Conservation (phyloP, 2,113 vertebrate species). For the Irena cyanogastra region DNA sequence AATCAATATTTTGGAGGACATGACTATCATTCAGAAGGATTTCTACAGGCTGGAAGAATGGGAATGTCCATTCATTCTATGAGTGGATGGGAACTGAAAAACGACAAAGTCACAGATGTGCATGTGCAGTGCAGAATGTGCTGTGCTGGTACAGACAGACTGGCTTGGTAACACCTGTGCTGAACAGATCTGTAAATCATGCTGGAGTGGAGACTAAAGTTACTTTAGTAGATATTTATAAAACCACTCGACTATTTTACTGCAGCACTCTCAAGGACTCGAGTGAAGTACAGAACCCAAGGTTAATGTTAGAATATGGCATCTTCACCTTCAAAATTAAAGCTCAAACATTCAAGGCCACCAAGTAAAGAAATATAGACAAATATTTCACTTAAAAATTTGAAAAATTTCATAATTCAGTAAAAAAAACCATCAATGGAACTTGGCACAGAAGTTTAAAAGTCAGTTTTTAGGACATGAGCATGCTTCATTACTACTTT, state of each 20-base stretch:
- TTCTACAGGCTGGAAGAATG: neutral
- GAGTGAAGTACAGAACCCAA: neutral
- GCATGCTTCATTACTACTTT: neutral
- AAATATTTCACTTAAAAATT: neutral
- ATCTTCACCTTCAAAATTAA: neutral
- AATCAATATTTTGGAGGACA: neutral
- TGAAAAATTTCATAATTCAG: neutral
- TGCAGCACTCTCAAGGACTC: neutral
- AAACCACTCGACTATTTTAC: neutral
- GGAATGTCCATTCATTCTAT: neutral
- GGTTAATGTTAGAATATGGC: neutral
- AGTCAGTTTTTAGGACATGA: neutral
- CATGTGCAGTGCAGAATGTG: neutral
- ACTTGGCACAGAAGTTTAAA: neutral
- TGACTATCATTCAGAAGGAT: neutral
- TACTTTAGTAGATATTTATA: neutral
- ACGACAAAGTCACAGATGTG: rapidly evolving
- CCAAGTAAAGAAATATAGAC: neutral
- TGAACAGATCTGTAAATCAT: neutral
- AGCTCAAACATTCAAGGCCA: neutral
- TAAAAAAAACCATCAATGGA: neutral
- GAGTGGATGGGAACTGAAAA: neutral
- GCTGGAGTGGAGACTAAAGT: neutral
- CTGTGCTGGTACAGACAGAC: neutral
- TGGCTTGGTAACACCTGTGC: neutral